These are phyloP conservation scores for Grallaria varia DNA, from an alignment of 2,113 vertebrate species.

Conservation along the genomic window DNA sequence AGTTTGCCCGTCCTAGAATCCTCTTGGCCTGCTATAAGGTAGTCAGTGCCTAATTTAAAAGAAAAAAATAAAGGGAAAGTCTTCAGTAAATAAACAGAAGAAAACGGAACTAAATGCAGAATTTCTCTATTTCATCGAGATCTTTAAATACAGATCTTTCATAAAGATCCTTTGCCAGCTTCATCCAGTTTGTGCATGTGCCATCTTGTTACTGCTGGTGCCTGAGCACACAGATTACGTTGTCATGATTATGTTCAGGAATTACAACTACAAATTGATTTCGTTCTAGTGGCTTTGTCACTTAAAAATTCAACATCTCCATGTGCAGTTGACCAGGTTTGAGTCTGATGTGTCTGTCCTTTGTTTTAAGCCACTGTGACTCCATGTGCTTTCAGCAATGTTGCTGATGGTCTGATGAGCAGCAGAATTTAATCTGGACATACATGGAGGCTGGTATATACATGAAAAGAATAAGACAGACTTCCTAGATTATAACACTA, in stretches of 20 bases:
- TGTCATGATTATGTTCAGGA: not conserved
- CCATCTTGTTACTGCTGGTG: not conserved
- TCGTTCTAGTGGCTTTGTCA: not conserved
- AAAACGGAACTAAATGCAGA: not conserved
- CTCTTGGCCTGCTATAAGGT: conserved; percentile 87
- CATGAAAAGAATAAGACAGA: not conserved
- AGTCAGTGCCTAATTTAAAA: conserved; percentile 76
- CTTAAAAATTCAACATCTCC: not conserved
- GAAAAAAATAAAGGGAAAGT: fast-evolving
- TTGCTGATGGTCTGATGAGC: not conserved
- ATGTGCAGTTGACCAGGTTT: not conserved
- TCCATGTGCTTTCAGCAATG: not conserved
- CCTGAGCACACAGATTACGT: not conserved
- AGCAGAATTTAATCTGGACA: not conserved
- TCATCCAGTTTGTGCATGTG: not conserved
- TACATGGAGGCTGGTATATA: not conserved
- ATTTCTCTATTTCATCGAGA: not conserved
- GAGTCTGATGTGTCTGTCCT: not conserved
- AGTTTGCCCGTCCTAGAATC: conserved; percentile 77
- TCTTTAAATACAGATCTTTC: not conserved
- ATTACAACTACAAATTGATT: not conserved
- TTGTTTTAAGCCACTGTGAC: not conserved
- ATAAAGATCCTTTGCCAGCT: not conserved
- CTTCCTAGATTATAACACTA: not conserved
- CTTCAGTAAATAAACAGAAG: not conserved